phyloP scores from a whole-genome alignment of 2,113 vertebrate genomes.

The Nannospalax galili region DNA sequence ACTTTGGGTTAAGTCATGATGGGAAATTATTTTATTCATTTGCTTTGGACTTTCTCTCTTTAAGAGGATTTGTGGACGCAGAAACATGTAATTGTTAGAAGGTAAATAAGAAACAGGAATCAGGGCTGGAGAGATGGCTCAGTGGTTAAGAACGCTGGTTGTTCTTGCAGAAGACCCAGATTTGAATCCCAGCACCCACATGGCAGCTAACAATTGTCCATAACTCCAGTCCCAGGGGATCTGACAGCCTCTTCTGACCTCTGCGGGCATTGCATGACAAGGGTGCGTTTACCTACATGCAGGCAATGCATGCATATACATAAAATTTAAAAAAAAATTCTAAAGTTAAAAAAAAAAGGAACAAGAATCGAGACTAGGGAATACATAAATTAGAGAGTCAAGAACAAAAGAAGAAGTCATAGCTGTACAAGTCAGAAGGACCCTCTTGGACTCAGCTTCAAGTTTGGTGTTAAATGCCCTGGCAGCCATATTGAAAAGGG shows the following conservation, averaged over 20 bases:
- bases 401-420: slow-evolving; percentile 50
- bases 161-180: too few species aligned
- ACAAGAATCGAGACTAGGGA: slow-evolving; percentile 41
- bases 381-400: slow-evolving; percentile 51
- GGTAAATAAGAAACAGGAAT: slow-evolving; percentile 73
- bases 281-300: too few species aligned
- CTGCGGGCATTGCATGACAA: too few species aligned
- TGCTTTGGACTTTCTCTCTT: slow-evolving; percentile 40
- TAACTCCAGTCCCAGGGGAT: too few species aligned
- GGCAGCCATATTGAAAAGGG: slow-evolving; percentile 61
- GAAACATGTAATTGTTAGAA: slow-evolving; percentile 63
- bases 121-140: too few species aligned
- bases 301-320: too few species aligned
- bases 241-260: too few species aligned
- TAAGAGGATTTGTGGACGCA: slow-evolving; percentile 50
- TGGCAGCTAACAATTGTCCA: too few species aligned
- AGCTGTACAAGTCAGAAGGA: slow-evolving; percentile 54
- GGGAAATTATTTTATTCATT: slow-evolving; percentile 45
- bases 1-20: not conserved
- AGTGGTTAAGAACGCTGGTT: too few species aligned
- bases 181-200: too few species aligned
- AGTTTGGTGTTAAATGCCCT: slow-evolving; percentile 50
- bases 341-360: too few species aligned
- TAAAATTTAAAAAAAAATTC: too few species aligned
- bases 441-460: slow-evolving; percentile 53